phyloP scores from a whole-genome alignment of 2,797 vertebrate species.

The Adrianichthys oophorus region DNA sequence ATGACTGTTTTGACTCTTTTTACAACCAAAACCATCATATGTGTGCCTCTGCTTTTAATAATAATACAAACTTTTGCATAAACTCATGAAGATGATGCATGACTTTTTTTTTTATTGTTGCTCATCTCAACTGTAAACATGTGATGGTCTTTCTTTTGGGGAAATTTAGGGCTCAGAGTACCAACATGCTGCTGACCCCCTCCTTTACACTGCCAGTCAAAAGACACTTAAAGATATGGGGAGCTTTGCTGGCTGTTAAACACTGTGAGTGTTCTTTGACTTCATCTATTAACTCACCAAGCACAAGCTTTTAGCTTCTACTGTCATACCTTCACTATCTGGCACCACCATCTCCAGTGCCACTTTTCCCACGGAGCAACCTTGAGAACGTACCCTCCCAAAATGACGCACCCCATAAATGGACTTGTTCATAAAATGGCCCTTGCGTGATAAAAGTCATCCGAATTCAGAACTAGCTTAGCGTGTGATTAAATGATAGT shows the following conservation, averaged over 20 bases:
- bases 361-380: conserved; percentile 68
- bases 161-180: conserved; percentile 1
- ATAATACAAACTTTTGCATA: too few species aligned
- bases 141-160: neutral
- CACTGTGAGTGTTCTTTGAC: conserved; percentile 71
- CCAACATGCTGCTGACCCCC: conserved; percentile 32
- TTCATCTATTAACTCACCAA: conserved; percentile 71
- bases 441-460: too few species aligned
- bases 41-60: too few species aligned
- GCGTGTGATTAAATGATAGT: neutral
- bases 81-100: too few species aligned
- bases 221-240: conserved; percentile 64
- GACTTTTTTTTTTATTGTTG: too few species aligned
- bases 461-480: neutral
- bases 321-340: conserved; percentile 63
- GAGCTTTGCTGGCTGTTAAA: conserved; percentile 65
- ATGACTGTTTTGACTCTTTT: too few species aligned
- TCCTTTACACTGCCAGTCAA: conserved; percentile 41
- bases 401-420: conserved; percentile 13
- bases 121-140: conserved; percentile 9
- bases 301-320: conserved; percentile 62
- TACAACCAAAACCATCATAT: too few species aligned
- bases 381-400: conserved; percentile 42
- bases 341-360: conserved; percentile 57
- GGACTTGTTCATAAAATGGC: neutral